phyloP scores from a whole-genome alignment of 1,140 invertebrate species.

The Cyphomyrmex costatus region DNA sequence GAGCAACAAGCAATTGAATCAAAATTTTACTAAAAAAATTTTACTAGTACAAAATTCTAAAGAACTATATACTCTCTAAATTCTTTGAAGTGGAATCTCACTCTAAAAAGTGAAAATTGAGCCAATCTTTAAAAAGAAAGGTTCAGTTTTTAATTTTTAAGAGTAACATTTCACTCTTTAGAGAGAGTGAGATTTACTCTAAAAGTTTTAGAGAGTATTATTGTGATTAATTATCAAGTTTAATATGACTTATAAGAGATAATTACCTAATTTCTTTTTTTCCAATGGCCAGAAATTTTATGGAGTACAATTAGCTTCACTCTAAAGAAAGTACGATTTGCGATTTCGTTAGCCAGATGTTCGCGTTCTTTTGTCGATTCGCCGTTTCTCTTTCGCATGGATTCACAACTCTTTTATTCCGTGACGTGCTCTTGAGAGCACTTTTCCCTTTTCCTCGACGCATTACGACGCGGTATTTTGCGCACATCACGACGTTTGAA shows the following conservation, averaged over 20 bases:
- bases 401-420: conserved; percentile 69
- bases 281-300: neutral
- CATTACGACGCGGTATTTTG: conserved; percentile 21
- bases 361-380: conserved; percentile 40
- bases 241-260: neutral
- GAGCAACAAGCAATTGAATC: neutral
- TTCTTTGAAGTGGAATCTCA: too few relatives aligned
- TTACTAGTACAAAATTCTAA: too few relatives aligned
- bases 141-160: too few relatives aligned
- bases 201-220: neutral
- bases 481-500: conserved; percentile 81
- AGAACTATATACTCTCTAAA: too few relatives aligned
- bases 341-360: conserved; percentile 75
- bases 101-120: too few relatives aligned
- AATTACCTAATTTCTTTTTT: neutral
- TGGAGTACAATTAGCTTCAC: neutral
- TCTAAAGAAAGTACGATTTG: conserved; percentile 74
- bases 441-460: conserved; percentile 62
- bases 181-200: too few relatives aligned
- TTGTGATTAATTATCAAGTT: neutral
- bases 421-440: conserved; percentile 59
- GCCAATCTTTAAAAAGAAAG: too few relatives aligned
- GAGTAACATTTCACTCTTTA: too few relatives aligned
- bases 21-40: neutral
- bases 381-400: conserved; percentile 69